Conservation (phyloP, 37 sponge, comb jelly and placozoan species). For the Diacarnus erythraeanus region DNA sequence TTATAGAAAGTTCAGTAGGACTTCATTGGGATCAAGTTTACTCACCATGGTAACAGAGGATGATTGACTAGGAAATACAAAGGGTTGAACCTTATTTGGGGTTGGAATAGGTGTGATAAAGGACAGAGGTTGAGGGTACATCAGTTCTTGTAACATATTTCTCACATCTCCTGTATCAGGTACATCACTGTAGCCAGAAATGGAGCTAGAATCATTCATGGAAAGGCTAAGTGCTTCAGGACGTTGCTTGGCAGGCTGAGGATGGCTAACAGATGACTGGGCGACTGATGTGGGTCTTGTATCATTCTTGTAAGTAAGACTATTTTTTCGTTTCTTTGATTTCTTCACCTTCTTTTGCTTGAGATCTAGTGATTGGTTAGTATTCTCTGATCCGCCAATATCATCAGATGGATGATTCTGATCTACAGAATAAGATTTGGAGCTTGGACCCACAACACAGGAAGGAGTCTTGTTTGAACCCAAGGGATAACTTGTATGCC, state of each 20-base stretch:
- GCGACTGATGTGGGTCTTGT: neutral
- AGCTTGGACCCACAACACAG: too few relatives aligned
- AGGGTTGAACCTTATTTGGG: constrained; percentile 12
- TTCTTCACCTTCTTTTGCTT: constrained; percentile 18
- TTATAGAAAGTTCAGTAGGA: too few relatives aligned
- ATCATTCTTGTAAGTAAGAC: neutral
- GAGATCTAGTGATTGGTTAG: neutral
- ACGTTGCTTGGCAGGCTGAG: constrained; percentile 11
- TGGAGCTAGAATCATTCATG: neutral
- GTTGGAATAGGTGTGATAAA: constrained; percentile 34
- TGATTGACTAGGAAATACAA: constrained; percentile 13
- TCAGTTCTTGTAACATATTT: constrained; percentile 12
- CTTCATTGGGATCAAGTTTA: too few relatives aligned
- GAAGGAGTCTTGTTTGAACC: too few relatives aligned
- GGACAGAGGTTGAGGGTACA: constrained; percentile 21
- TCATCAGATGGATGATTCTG: too few relatives aligned
- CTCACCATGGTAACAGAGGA: neutral
- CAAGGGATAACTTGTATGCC: too few relatives aligned
- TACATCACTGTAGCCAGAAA: neutral
- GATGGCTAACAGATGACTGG: neutral
- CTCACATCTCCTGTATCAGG: constrained; percentile 14
- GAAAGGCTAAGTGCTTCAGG: neutral
- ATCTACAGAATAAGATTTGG: too few relatives aligned
- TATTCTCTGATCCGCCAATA: too few relatives aligned
- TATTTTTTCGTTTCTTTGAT: constrained; percentile 2